A percentile compares a stretch with the other conserved stretches of the same genome.
phyloP scores from a whole-genome alignment of 2,113 vertebrate species.

The Microtus oregoni region DNA sequence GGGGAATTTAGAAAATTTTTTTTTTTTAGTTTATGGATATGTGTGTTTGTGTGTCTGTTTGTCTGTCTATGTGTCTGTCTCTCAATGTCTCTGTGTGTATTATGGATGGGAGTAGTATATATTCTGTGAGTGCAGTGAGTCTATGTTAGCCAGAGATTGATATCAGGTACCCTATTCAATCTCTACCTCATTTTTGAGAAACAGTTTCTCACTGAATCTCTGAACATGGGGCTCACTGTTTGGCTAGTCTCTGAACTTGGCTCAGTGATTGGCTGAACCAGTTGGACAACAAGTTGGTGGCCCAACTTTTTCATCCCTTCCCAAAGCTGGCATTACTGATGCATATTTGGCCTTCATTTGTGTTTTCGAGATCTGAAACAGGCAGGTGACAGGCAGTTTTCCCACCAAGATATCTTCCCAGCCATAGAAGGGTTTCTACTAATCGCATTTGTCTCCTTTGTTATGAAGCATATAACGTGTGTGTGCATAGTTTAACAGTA shows the following conservation, averaged over 20 bases:
- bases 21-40: neutral
- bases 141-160: neutral
- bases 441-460: neutral
- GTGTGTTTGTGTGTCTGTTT: neutral
- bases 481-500: neutral
- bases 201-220: neutral
- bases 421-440: neutral
- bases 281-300: neutral
- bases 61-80: neutral
- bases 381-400: neutral
- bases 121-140: too few species aligned
- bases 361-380: neutral
- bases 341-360: neutral
- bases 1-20: neutral
- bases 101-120: neutral
- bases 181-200: neutral
- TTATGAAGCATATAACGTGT: neutral
- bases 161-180: too few species aligned
- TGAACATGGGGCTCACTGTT: neutral
- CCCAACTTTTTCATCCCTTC: neutral
- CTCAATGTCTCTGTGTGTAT: neutral
- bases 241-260: neutral
- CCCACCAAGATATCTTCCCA: neutral
- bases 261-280: neutral
- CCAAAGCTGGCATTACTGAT: neutral